phyloP scores from a whole-genome alignment of 53 echinoderm and acorn worm genomes.

The Echinarachnius parma region DNA sequence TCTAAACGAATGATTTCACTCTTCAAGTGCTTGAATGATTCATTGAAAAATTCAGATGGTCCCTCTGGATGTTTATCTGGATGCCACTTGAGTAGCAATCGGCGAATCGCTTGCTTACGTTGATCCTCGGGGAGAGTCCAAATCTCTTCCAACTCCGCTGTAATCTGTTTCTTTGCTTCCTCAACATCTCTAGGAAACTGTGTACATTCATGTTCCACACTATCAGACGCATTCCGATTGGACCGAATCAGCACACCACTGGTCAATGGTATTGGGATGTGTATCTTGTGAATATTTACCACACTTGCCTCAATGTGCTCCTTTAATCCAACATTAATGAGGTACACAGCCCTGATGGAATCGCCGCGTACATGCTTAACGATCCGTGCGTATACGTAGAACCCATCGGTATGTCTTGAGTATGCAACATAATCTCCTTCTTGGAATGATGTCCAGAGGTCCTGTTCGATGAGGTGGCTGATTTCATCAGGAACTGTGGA shows the following conservation, averaged over 20 bases:
- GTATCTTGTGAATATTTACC: conserved; percentile 28
- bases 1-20: conserved; percentile 30
- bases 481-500: conserved; percentile 52
- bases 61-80: conserved; percentile 54
- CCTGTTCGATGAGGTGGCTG: conserved; percentile 63
- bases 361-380: background rate
- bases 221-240: background rate
- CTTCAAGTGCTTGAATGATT: conserved; percentile 47
- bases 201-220: too few species aligned
- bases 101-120: conserved; percentile 16
- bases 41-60: conserved; percentile 17
- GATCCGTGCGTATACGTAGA: conserved; percentile 51
- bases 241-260: conserved; percentile 1
- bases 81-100: conserved; percentile 52
- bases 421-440: conserved; percentile 63
- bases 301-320: conserved; percentile 12
- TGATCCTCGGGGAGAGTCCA: conserved; percentile 23
- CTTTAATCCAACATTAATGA: background rate
- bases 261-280: background rate
- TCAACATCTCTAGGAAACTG: conserved; percentile 24
- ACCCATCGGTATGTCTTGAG: conserved; percentile 22
- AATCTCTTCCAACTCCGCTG: conserved; percentile 35
- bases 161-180: conserved; percentile 23
- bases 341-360: conserved; percentile 9
- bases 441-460: conserved; percentile 59